A percentile compares a stretch with the other conserved stretches of the same genome.
Evolutionary conservation across 2,113 vertebrate species (phyloP).

Genomic region (Perca flavescens): DNA sequence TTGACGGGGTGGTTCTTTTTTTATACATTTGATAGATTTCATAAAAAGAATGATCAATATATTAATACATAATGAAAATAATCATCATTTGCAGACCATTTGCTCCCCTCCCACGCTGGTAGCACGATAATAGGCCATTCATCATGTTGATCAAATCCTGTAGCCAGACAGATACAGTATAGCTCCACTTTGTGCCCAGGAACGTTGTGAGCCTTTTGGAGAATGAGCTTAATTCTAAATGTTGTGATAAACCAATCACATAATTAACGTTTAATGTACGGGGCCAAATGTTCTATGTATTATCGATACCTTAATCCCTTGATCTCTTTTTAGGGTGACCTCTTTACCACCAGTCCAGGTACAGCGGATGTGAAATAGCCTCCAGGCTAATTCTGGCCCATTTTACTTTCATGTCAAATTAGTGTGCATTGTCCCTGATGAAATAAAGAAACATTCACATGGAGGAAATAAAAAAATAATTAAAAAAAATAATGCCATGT

Average conservation of each 20-base stretch:
- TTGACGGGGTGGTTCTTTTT: too few relatives aligned
- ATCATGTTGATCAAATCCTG: not conserved
- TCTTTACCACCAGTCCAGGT: too few relatives aligned
- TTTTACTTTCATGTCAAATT: too few relatives aligned
- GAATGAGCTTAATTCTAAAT: conserved; percentile 6
- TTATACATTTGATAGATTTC: not conserved
- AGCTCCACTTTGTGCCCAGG: conserved; percentile 1
- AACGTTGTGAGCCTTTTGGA: not conserved
- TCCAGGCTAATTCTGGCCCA: too few relatives aligned
- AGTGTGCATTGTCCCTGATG: too few relatives aligned
- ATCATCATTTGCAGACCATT: not conserved
- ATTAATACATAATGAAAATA: not conserved
- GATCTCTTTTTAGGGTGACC: too few relatives aligned
- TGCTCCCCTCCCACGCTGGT: not conserved
- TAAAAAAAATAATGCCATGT: not conserved
- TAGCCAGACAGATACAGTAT: not conserved
- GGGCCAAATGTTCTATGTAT: too few relatives aligned
- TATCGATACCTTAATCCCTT: too few relatives aligned
- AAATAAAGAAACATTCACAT: not conserved
- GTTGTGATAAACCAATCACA: conserved; percentile 11
- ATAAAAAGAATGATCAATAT: not conserved
- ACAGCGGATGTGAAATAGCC: too few relatives aligned
- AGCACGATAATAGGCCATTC: not conserved
- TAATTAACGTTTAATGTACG: too few relatives aligned
- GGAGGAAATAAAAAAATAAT: not conserved